Evolutionary conservation across 1,140 invertebrate genomes (phyloP).

Genomic region (Solen grandis): DNA sequence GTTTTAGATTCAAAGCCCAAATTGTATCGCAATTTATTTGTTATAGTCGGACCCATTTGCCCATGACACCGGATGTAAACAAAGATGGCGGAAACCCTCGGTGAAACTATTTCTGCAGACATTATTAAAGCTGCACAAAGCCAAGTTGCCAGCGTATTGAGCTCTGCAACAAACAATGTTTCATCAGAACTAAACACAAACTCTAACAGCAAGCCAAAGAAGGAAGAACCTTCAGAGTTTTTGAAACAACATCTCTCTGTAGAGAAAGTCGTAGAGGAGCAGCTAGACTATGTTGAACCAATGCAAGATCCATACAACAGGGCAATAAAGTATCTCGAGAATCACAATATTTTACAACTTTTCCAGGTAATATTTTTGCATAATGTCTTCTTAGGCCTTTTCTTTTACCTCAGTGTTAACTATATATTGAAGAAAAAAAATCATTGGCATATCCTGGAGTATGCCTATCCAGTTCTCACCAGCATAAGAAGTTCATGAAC

Average conservation of each 20-base stretch:
- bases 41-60: background rate
- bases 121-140: constrained; percentile 24
- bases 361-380: constrained; percentile 68
- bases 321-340: constrained; percentile 75
- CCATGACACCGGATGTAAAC: constrained; percentile 56
- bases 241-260: constrained; percentile 3
- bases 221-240: constrained; percentile 22
- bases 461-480: too few relatives aligned
- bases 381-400: too few relatives aligned
- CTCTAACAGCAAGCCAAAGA: constrained; percentile 5
- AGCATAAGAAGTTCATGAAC: too few relatives aligned
- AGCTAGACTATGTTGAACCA: constrained; percentile 62
- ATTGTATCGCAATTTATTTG: too few relatives aligned
- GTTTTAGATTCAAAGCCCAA: too few relatives aligned
- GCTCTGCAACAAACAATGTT: constrained; percentile 37
- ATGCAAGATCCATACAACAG: constrained; percentile 75
- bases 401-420: too few relatives aligned
- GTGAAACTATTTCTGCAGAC: background rate
- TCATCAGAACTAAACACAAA: too few relatives aligned
- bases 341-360: constrained; percentile 76
- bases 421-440: too few relatives aligned
- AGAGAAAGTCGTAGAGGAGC: constrained; percentile 18
- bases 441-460: too few relatives aligned
- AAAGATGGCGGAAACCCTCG: constrained; percentile 48
- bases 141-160: constrained; percentile 28